Percentiles rank a stretch among this genome's conserved stretches.
Conservation (phyloP, 2,797 vertebrate species). For the Clarias fuscus region DNA sequence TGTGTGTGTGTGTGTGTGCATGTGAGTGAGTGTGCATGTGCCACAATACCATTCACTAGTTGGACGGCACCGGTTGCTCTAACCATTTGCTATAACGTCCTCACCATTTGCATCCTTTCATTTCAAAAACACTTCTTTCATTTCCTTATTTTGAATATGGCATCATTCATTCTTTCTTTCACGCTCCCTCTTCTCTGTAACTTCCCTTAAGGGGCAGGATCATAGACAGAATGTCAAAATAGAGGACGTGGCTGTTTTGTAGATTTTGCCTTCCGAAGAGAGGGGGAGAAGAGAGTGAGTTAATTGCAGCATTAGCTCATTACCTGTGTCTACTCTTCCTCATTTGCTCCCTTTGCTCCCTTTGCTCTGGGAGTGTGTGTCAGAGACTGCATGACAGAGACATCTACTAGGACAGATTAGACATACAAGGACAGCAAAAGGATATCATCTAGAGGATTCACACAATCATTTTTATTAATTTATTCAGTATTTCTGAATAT, state of each 20-base stretch:
- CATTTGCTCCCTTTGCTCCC: slow-evolving; percentile 62
- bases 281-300: slow-evolving; percentile 57
- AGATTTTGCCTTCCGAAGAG: slow-evolving; percentile 59
- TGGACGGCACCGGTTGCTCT: slow-evolving; percentile 83
- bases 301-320: slow-evolving; percentile 69
- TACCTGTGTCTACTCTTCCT: slow-evolving; percentile 63
- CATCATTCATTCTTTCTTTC: slow-evolving; percentile 51
- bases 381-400: slow-evolving; percentile 22
- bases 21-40: slow-evolving; percentile 46
- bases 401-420: slow-evolving; percentile 18
- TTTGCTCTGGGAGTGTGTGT: slow-evolving; percentile 40
- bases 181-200: slow-evolving; percentile 2
- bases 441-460: slow-evolving; percentile 22
- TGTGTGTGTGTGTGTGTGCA: slow-evolving; percentile 47
- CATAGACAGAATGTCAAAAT: slow-evolving; percentile 31
- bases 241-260: slow-evolving; percentile 20
- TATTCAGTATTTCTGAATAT: background rate
- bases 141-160: slow-evolving; percentile 58
- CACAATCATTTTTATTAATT: background rate
- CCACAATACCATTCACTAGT: slow-evolving; percentile 70
- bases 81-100: slow-evolving; percentile 38
- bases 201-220: slow-evolving; percentile 41
- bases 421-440: background rate
- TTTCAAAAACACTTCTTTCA: slow-evolving; percentile 68
- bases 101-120: slow-evolving; percentile 42